A percentile compares a stretch with the other conserved stretches of the same genome.
These are phyloP conservation scores for Boleophthalmus pectinirostris DNA, from an alignment of 2,113 vertebrate genomes.

Conservation along the genomic window DNA sequence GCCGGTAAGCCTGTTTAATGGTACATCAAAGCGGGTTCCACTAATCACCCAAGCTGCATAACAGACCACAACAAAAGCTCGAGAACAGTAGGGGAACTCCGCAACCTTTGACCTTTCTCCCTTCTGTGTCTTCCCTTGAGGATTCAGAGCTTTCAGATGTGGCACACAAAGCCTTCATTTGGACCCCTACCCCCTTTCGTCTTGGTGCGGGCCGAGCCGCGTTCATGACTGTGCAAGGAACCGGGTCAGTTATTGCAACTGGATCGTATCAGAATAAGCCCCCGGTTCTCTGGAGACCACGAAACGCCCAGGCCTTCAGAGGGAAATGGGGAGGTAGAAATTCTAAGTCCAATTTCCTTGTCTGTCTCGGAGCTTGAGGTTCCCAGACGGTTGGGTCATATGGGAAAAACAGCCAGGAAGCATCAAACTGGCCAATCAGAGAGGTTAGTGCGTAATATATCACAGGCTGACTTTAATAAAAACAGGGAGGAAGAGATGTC, in stretches of 20 bases:
- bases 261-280: slow-evolving; percentile 43
- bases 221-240: slow-evolving; percentile 17
- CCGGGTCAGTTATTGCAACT: slow-evolving; percentile 32
- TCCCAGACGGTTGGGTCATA: slow-evolving; percentile 51
- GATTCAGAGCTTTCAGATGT: slow-evolving; percentile 34
- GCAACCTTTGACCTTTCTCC: slow-evolving; percentile 56
- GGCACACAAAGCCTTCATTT: slow-evolving; percentile 27
- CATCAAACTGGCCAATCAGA: slow-evolving; percentile 30
- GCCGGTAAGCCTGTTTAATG: slow-evolving; percentile 36
- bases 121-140: slow-evolving; percentile 38
- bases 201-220: slow-evolving; percentile 19
- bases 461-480: slow-evolving; percentile 43
- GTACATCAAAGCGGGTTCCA: slow-evolving; percentile 57
- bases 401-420: slow-evolving; percentile 33
- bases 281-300: slow-evolving; percentile 36
- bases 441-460: slow-evolving; percentile 44
- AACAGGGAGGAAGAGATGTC: slow-evolving; percentile 48
- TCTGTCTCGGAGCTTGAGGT: slow-evolving; percentile 38
- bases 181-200: slow-evolving; percentile 9
- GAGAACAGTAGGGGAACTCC: slow-evolving; percentile 57
- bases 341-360: slow-evolving; percentile 52
- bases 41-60: slow-evolving; percentile 52
- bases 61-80: slow-evolving; percentile 63
- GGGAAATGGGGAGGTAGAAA: slow-evolving; percentile 27
- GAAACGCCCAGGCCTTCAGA: slow-evolving; percentile 12